Evolutionary conservation across 1,140 invertebrate genomes (phyloP).

Genomic region (Trichoplusia ni): DNA sequence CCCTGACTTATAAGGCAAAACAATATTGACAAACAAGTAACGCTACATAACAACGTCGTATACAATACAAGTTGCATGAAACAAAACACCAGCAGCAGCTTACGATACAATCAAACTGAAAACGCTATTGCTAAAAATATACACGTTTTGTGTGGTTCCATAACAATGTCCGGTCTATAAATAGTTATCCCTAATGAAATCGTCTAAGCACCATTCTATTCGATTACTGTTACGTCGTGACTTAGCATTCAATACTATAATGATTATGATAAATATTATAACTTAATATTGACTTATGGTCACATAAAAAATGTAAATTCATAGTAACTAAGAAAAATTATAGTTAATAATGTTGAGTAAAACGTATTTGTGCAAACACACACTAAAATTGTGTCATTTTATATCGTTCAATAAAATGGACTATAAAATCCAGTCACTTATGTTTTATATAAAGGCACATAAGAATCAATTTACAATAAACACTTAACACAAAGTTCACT

Average conservation of each 20-base stretch:
- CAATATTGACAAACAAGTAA: slow-evolving; percentile 49
- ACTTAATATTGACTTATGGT: slow-evolving; percentile 71
- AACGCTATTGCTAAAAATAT: slow-evolving; percentile 43
- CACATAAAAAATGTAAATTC: slow-evolving; percentile 58
- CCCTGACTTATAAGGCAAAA: slow-evolving; percentile 13
- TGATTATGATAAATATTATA: slow-evolving; percentile 67
- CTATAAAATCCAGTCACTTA: slow-evolving; percentile 75
- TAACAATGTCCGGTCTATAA: slow-evolving; percentile 59
- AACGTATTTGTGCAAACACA: slow-evolving; percentile 77
- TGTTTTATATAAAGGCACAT: slow-evolving; percentile 76
- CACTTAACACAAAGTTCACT: slow-evolving; percentile 46
- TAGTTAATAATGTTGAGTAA: slow-evolving; percentile 62
- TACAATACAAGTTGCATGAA: slow-evolving; percentile 34
- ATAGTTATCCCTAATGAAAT: slow-evolving; percentile 74
- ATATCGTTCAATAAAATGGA: slow-evolving; percentile 60
- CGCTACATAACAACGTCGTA: slow-evolving; percentile 22
- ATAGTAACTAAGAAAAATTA: slow-evolving; percentile 66
- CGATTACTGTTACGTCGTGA: slow-evolving; percentile 74
- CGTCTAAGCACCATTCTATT: slow-evolving; percentile 81
- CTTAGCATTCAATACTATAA: slow-evolving; percentile 74
- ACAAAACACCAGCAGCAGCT: slow-evolving; percentile 10
- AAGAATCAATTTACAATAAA: slow-evolving; percentile 74
- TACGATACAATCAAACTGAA: slow-evolving; percentile 36
- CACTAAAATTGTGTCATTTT: slow-evolving; percentile 64
- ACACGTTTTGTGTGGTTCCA: slow-evolving; percentile 50